Conservation (phyloP, 2,113 vertebrate species). For the Archilochus colubris region DNA sequence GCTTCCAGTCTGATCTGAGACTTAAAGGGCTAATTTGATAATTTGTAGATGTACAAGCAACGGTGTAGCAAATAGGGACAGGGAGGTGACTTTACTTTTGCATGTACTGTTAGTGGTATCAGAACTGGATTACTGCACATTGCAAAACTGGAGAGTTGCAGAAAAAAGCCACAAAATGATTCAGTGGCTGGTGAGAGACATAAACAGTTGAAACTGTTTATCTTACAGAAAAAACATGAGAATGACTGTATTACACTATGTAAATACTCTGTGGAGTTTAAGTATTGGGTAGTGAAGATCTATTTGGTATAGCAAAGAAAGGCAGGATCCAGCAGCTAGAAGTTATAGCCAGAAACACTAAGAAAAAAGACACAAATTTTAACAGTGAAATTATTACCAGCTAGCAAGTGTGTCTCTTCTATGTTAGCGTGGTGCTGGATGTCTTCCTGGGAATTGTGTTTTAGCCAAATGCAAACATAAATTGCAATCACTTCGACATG, state of each 20-base stretch:
- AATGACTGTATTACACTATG: conserved; percentile 3
- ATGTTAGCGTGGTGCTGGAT: neutral
- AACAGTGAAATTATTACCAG: neutral
- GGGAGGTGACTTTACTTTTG: neutral
- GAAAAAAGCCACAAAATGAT: conserved; percentile 21
- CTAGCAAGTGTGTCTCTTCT: neutral
- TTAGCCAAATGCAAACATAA: neutral
- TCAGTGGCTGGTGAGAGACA: conserved; percentile 8
- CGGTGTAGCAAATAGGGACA: neutral
- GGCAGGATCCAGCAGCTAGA: neutral
- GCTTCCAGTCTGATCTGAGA: neutral
- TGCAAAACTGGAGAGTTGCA: conserved; percentile 5
- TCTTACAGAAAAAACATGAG: neutral
- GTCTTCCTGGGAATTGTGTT: neutral
- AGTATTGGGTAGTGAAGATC: neutral
- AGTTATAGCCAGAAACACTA: neutral
- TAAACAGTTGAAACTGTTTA: conserved; percentile 51
- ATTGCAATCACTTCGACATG: neutral
- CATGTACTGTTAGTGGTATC: neutral
- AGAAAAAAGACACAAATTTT: neutral
- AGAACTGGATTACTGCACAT: neutral
- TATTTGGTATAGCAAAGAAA: neutral
- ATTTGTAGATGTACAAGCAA: conserved; percentile 2
- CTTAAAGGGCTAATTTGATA: neutral
- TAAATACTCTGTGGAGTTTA: conserved; percentile 11